Percentiles rank a stretch among this genome's conserved stretches.
Evolutionary conservation across 2,797 vertebrate genomes (phyloP).

Genomic region (Amazona finschi): DNA sequence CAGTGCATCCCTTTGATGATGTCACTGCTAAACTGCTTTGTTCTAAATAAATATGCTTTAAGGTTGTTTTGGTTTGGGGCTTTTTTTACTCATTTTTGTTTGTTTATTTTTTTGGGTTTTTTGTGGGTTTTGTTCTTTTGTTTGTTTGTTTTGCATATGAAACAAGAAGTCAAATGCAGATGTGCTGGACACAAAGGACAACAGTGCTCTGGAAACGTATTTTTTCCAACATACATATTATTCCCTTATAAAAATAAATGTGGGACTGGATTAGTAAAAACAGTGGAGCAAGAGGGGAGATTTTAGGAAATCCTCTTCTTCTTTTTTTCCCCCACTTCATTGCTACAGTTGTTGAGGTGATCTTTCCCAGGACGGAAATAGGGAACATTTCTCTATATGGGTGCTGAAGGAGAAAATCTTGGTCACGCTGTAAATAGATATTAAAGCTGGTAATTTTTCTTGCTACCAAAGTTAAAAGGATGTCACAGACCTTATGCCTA

Average conservation of each 20-base stretch:
- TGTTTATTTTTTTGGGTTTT: background rate
- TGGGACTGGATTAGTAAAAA: background rate
- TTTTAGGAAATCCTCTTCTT: background rate
- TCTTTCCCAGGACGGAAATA: background rate
- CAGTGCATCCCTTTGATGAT: background rate
- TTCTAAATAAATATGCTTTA: background rate
- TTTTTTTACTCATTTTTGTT: background rate
- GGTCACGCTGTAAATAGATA: background rate
- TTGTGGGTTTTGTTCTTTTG: rapidly evolving
- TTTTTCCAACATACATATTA: background rate
- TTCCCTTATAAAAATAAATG: background rate
- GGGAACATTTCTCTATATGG: background rate
- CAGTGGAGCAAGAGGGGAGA: background rate
- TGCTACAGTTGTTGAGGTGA: background rate
- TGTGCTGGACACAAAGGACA: background rate
- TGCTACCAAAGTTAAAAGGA: background rate
- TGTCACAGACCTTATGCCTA: background rate
- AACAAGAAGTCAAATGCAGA: background rate
- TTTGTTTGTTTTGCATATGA: background rate
- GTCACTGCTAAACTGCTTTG: background rate
- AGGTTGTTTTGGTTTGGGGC: rapidly evolving
- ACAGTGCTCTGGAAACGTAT: background rate
- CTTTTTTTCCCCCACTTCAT: rapidly evolving
- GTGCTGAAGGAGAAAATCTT: background rate
- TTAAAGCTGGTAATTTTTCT: background rate